Evolutionary conservation across 2,113 vertebrate species (phyloP).

Genomic region (Paramormyrops kingsleyae): DNA sequence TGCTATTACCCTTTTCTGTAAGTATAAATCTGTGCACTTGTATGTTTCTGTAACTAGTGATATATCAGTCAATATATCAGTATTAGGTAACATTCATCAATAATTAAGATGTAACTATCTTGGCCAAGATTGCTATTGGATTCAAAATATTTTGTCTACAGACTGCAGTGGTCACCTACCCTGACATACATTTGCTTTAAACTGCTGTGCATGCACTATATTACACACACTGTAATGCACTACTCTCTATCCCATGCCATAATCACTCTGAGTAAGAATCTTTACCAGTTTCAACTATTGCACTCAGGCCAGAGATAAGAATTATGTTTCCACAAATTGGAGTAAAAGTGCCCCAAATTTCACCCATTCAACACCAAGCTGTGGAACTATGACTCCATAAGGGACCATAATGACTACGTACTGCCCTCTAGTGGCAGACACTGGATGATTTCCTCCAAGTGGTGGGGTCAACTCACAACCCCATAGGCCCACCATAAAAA

Average conservation of each 20-base stretch:
- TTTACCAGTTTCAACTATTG: neutral
- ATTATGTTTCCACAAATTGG: neutral
- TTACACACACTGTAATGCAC: neutral
- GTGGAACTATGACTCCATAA: neutral
- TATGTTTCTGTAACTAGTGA: neutral
- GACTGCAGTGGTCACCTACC: neutral
- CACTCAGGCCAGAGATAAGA: neutral
- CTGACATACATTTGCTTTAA: neutral
- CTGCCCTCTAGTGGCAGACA: neutral
- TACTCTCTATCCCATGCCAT: neutral
- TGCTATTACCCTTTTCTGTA: neutral
- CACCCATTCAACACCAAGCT: neutral
- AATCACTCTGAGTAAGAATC: neutral
- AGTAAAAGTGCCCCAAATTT: neutral
- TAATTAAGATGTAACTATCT: neutral
- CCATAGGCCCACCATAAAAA: neutral
- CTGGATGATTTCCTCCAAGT: neutral
- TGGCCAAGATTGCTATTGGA: neutral
- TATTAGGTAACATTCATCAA: neutral
- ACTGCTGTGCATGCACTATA: neutral
- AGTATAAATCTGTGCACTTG: neutral
- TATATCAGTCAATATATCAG: neutral
- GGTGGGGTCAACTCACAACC: neutral
- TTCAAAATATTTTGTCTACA: neutral
- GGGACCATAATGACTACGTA: neutral